Evolutionary conservation across 2,888 invertebrate species (phyloP).

Genomic region (Agrypnus murinus): DNA sequence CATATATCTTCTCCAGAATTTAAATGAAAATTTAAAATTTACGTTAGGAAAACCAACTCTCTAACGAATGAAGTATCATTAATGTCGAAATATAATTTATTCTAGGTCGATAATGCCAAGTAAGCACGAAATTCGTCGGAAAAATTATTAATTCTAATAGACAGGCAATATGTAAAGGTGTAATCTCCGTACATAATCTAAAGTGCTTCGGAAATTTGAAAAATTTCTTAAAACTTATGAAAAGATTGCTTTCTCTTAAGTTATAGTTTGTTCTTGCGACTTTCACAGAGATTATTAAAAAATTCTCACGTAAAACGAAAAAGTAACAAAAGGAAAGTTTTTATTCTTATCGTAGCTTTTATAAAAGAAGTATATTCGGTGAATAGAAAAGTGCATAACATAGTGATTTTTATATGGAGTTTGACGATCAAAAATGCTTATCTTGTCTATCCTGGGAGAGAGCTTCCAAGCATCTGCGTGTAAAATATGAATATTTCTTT

Average conservation of each 20-base stretch:
- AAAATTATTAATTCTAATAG: neutral
- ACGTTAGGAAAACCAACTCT: no score
- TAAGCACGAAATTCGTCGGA: conserved; percentile 3
- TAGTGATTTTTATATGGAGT: conserved; percentile 43
- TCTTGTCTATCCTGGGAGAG: conserved; percentile 40
- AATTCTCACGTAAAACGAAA: conserved; percentile 21
- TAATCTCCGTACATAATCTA: neutral
- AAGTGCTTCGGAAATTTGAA: neutral
- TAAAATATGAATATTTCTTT: conserved; percentile 54
- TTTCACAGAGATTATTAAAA: conserved; percentile 10
- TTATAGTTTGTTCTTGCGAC: neutral
- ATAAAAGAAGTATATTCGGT: conserved; percentile 37
- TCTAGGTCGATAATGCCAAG: neutral
- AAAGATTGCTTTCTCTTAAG: neutral
- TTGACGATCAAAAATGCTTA: conserved; percentile 44
- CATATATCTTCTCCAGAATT: no score
- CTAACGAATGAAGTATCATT: conserved; percentile 11
- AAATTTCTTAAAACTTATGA: neutral
- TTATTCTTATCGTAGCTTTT: conserved; percentile 44
- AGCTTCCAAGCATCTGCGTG: conserved; percentile 49
- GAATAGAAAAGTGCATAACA: conserved; percentile 41
- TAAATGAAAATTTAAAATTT: no score
- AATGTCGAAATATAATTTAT: conserved; percentile 19
- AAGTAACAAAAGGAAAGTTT: conserved; percentile 30
- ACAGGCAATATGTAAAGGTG: neutral